A percentile compares a stretch with the other conserved stretches of the same genome.
Evolutionary conservation across 2,888 invertebrate species (phyloP).

Genomic region (Drosophila paranaensis): DNA sequence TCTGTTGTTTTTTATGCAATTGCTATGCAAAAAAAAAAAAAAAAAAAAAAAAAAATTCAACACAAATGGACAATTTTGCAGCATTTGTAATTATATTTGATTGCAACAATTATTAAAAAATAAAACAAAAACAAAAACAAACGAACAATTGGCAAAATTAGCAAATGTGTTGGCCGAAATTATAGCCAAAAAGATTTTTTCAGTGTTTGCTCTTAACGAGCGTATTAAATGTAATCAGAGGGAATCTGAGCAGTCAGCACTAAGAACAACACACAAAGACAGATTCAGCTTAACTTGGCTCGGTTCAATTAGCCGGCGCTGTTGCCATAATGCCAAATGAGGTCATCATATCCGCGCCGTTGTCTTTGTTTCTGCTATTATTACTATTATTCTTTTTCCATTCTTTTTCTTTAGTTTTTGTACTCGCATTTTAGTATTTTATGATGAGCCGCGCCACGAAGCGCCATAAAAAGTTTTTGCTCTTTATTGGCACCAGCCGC

Average conservation of each 20-base stretch:
- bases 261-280: constrained; percentile 27
- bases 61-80: constrained; percentile 63
- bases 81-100: constrained; percentile 75
- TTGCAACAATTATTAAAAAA: constrained; percentile 71
- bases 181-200: constrained; percentile 3
- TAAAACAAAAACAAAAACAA: constrained; percentile 22
- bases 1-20: constrained; percentile 61
- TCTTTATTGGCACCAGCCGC: constrained; percentile 38
- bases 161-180: constrained; percentile 48
- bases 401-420: constrained; percentile 6
- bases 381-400: neutral
- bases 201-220: constrained; percentile 44
- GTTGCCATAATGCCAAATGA: constrained; percentile 56
- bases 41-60: constrained; percentile 61
- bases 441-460: constrained; percentile 45
- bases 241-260: constrained; percentile 4
- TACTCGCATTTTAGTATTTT: constrained; percentile 48
- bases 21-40: constrained; percentile 65
- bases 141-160: constrained; percentile 35
- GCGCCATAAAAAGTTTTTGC: constrained; percentile 55
- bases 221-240: constrained; percentile 44
- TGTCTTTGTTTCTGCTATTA: constrained; percentile 47
- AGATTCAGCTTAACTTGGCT: constrained; percentile 35
- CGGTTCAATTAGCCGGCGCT: constrained; percentile 43
- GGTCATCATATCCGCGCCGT: constrained; percentile 70